Evolutionary conservation across 2,888 invertebrate genomes (phyloP), one percentile per base, ranked within the genome.

Genomic region (Dorcus hopei): DNA sequence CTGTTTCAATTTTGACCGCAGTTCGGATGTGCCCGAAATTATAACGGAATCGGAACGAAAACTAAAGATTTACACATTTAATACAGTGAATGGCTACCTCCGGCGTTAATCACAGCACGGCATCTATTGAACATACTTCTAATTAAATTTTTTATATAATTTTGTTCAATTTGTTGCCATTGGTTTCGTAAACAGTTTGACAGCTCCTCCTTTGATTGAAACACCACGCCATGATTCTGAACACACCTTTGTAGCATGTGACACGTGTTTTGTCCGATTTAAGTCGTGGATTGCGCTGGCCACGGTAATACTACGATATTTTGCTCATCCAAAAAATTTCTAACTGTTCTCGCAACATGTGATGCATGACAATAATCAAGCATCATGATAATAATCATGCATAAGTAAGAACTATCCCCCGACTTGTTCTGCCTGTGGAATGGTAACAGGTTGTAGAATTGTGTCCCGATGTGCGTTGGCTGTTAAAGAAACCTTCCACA

Each of bases 371-470:
- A 58, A 58, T 63, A 63, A 42, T 64, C 62, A 11, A 63, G 64
- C 48, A 63, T 57, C n/a, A n/a, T n/a, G 53, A 9, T 60, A 58
- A 58, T 63, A 63, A 42, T 64, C 62, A 11, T 64, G 64, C 48
- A 63, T 57, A 14, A 63, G 45, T 14, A 57, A 33, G 38, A 62
- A 63, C 41, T 62, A 9, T 19, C n/a, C 52, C 11, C 61, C 63
- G 16, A 54, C 33, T 53, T 9, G 11, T 47, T 38, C 49, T 26
- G 59, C 59, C 57, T 49, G 49, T 33, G 14, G 14, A 14, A 14
- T 1, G 14, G 1, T 14, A 14, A 14, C 14, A 14, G 14, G 14
- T 14, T 14, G 14, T 14, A 14, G 14, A 14, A 14, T 14, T 14
- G 14, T 14, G 14, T 14, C 14, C 14, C 14, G 14, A 14, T 14